These are phyloP conservation scores for Furcula furcula DNA, from an alignment of 2,888 invertebrate genomes.

Conservation along the genomic window DNA sequence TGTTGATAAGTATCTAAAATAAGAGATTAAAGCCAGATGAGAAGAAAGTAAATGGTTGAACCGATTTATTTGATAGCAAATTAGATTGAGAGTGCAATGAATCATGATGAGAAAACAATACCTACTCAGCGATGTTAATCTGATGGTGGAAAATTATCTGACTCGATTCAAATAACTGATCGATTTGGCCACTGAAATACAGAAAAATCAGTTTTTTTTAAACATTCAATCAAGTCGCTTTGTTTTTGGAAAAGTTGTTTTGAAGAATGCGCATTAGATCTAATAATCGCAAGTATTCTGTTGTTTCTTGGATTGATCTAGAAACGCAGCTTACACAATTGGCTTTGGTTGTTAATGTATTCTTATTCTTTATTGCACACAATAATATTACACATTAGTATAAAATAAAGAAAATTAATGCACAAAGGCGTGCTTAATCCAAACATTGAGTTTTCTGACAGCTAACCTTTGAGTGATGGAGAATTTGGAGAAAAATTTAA, in stretches of 20 bases:
- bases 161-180: slow-evolving; percentile 26
- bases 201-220: slow-evolving; percentile 19
- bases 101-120: slow-evolving; percentile 36
- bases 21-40: slow-evolving; percentile 34
- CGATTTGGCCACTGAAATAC: slow-evolving; percentile 10
- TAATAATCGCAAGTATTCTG: slow-evolving; percentile 42
- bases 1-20: slow-evolving; percentile 27
- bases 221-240: slow-evolving; percentile 23
- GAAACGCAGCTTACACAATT: slow-evolving; percentile 47
- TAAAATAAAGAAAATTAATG: too few relatives aligned
- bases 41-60: slow-evolving; percentile 52
- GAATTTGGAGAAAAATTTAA: too few relatives aligned
- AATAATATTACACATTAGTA: too few relatives aligned
- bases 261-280: slow-evolving; percentile 15
- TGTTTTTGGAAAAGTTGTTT: slow-evolving; percentile 25
- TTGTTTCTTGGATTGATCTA: slow-evolving; percentile 47
- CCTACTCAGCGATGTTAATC: slow-evolving; percentile 45
- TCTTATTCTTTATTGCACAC: too few relatives aligned
- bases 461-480: too few relatives aligned
- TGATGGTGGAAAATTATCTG: slow-evolving; percentile 41
- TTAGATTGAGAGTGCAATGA: slow-evolving; percentile 40
- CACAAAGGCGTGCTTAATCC: too few relatives aligned
- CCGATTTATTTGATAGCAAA: slow-evolving; percentile 30
- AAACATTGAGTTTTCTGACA: too few relatives aligned
- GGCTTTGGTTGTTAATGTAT: too few relatives aligned